Base-by-base conservation (phyloP, 1,140 invertebrate genomes). In the Drosophila willistoni region DNA sequence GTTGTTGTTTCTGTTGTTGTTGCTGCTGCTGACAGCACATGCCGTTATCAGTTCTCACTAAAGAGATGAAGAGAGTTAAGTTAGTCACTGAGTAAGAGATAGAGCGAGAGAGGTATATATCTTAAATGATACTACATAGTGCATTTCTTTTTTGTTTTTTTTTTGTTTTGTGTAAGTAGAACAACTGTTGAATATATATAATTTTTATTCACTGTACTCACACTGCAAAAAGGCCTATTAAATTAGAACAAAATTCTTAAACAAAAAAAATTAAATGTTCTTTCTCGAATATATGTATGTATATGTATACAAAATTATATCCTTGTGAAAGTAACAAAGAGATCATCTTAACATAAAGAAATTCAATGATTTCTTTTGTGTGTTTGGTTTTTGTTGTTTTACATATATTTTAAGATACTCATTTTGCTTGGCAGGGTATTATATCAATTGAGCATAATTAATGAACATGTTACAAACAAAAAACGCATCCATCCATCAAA, bases 21-120 rank as follows among this genome's bases (percentile, higher is more conserved):
- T 66, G 51, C 41, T 64, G 66, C 41, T 68, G 67, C 36, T 56
- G 42, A 44, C 41, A 61, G 66, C 67, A 71, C 66, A 70, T 71
- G 56, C 60, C 57, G 57, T 87, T 86, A 86, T 86, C 82, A 82
- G 71, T 66, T 70, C 68, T 63, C 68, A 76, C 73, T 70, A 80
- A 72, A 68, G 47, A 78, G 60, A 77, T 76, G 75, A 87, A 81
- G 76, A 81, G 44, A 47, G 44, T 47, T 47, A 47, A 47, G 44
- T 47, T 47, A 47, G 82, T 87, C 83, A 79, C 56, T 79, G 62
- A 71, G 34, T 42, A 61, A 61, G 10, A 25, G 9, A 47, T 25
- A 61, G 56, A 68, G 22, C 7, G 41, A 19, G 41, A 12, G 10
- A 63, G 73, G 54, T n/a, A 56, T n/a, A 29, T 29, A 36, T 42